Conservation (phyloP, 2,113 vertebrate species). For the Petrocephalus microphthalmus region DNA sequence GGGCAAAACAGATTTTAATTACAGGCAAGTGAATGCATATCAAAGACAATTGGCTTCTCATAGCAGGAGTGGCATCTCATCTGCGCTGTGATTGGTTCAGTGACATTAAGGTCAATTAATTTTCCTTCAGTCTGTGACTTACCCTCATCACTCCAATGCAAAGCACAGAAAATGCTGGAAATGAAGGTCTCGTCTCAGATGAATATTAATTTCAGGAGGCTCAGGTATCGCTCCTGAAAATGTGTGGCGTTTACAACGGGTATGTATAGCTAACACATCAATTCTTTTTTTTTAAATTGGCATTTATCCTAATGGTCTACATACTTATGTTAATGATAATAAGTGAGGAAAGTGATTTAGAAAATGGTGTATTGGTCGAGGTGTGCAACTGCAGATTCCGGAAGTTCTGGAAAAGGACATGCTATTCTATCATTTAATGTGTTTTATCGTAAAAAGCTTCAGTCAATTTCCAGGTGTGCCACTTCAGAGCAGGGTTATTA, state of each 20-base stretch:
- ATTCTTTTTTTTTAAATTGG: background rate
- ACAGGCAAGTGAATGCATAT: background rate
- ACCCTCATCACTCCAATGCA: background rate
- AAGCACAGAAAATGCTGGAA: background rate
- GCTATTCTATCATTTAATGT: background rate
- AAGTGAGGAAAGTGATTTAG: background rate
- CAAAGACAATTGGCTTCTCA: background rate
- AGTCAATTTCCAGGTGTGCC: background rate
- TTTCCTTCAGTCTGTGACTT: constrained; percentile 8
- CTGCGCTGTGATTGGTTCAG: background rate
- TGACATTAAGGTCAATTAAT: constrained; percentile 16
- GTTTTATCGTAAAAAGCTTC: background rate
- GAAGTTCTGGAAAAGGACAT: background rate
- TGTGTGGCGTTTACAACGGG: background rate
- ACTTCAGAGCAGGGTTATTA: background rate
- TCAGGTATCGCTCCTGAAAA: background rate
- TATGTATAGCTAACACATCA: background rate
- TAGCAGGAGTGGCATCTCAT: background rate
- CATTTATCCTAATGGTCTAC: background rate
- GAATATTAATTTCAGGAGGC: background rate
- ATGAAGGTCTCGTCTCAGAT: background rate
- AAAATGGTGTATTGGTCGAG: background rate
- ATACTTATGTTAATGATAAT: background rate
- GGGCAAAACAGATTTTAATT: background rate
- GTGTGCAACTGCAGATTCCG: background rate